Conservation (phyloP, 1,140 invertebrate genomes). For the Acromyrmex echinatior region DNA sequence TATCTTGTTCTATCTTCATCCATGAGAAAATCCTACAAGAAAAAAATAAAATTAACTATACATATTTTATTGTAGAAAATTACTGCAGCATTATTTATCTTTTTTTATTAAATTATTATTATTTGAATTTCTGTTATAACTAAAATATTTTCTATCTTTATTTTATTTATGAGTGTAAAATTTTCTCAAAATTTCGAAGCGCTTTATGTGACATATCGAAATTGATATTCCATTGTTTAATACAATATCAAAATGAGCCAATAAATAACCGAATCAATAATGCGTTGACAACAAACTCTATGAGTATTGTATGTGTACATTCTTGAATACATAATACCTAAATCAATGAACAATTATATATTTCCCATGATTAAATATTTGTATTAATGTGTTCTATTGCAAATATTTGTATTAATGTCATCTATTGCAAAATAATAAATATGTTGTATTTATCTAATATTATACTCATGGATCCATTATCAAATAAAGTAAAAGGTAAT, state of each 20-base stretch:
- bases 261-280: slow-evolving; percentile 8
- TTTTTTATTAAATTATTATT: not conserved
- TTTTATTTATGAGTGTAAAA: not conserved
- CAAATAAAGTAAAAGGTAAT: slow-evolving; percentile 8
- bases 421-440: not conserved
- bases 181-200: not conserved
- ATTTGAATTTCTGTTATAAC: not conserved
- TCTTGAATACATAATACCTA: not conserved
- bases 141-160: not conserved
- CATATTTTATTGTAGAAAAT: not conserved
- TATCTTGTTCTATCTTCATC: not conserved
- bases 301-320: not conserved
- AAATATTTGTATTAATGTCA: slow-evolving; percentile 29
- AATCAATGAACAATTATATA: not conserved
- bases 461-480: not conserved
- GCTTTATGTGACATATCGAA: not conserved
- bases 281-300: not conserved
- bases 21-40: not conserved
- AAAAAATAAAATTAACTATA: not conserved
- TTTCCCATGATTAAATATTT: slow-evolving; percentile 16
- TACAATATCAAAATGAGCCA: not conserved
- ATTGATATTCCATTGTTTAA: not conserved
- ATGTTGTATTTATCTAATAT: not conserved
- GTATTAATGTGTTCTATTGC: slow-evolving; percentile 4
- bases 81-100: not conserved